These are phyloP conservation scores for Oreotrochilus melanogaster DNA, from an alignment of 2,113 vertebrate species.

Conservation along the genomic window DNA sequence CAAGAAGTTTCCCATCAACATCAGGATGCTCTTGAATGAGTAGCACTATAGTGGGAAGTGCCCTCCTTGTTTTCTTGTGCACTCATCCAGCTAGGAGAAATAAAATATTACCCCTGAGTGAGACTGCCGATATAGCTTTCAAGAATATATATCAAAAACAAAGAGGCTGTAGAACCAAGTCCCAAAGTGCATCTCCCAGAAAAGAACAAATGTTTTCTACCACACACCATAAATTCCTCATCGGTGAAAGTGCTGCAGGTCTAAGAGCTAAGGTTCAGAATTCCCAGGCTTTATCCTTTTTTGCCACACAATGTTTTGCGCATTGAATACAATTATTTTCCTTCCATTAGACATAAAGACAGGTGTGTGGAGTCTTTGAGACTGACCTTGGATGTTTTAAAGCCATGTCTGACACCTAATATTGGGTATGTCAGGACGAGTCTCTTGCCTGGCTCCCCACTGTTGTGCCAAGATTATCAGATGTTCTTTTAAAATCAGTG, in stretches of 20 bases:
- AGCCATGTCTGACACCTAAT: background rate
- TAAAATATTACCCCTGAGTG: background rate
- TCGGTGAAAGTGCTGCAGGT: background rate
- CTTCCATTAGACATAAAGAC: background rate
- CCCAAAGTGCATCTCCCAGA: background rate
- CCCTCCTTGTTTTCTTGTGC: background rate
- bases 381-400: background rate
- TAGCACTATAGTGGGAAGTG: background rate
- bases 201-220: background rate
- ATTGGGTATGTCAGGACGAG: background rate
- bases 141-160: background rate
- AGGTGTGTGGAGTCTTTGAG: background rate
- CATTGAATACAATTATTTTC: background rate
- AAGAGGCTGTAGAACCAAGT: background rate
- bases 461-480: background rate
- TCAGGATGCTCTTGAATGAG: background rate
- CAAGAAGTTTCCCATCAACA: background rate
- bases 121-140: background rate
- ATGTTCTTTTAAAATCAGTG: background rate
- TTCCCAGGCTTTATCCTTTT: background rate
- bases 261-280: background rate
- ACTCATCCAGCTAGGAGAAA: background rate
- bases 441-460: background rate
- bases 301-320: background rate
- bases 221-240: background rate